Conservation (phyloP, 2,797 vertebrate genomes). For the Sciurus carolinensis region DNA sequence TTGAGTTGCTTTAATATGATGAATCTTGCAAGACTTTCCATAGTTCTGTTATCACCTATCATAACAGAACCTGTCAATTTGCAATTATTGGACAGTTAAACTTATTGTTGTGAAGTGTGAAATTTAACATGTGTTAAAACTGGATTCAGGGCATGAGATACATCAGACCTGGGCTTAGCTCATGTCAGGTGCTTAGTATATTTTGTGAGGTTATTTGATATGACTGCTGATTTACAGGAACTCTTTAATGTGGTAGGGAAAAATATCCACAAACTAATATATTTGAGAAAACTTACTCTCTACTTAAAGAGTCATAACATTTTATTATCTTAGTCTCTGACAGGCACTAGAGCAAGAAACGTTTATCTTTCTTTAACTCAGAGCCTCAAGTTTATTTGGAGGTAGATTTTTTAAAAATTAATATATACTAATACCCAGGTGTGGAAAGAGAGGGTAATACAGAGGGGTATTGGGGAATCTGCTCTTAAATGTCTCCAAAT, state of each 20-base stretch:
- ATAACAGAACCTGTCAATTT: background rate
- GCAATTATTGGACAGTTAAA: background rate
- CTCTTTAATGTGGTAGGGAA: background rate
- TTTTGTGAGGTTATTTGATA: background rate
- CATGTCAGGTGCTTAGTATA: background rate
- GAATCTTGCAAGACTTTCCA: background rate
- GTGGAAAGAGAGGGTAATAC: background rate
- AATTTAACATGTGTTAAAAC: background rate
- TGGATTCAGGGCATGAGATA: background rate
- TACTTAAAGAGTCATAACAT: background rate
- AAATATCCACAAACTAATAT: background rate
- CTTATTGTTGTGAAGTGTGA: background rate
- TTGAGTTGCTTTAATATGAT: background rate
- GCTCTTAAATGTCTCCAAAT: background rate
- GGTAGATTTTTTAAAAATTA: background rate
- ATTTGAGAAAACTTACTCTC: background rate
- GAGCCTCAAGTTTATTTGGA: background rate
- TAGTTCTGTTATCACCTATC: background rate
- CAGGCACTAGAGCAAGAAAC: background rate
- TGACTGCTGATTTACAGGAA: background rate
- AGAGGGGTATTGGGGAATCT: background rate
- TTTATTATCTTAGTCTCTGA: background rate
- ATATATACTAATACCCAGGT: background rate
- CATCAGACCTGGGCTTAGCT: background rate
- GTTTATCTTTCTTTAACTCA: constrained; percentile 17